phyloP scores from a whole-genome alignment of 2,888 invertebrate genomes.

The Synanthedon myopaeformis region DNA sequence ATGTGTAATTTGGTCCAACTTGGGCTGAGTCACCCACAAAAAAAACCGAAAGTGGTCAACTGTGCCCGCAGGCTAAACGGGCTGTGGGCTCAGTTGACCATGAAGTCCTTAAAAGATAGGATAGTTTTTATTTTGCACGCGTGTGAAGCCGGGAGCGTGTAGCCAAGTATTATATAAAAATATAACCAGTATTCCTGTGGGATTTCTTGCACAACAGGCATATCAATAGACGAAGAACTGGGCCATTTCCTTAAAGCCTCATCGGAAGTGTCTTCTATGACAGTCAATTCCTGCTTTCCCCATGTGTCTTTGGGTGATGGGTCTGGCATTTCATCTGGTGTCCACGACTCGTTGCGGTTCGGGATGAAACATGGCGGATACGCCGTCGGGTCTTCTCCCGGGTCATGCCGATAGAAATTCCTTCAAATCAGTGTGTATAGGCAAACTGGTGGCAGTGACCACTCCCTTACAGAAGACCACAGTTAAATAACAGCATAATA shows the following conservation, averaged over 20 bases:
- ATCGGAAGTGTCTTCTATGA: slow-evolving; percentile 29
- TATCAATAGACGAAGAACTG: slow-evolving; percentile 32
- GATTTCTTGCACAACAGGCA: slow-evolving; percentile 38
- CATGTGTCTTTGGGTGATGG: slow-evolving; percentile 52
- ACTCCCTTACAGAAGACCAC: too few species aligned
- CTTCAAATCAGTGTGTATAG: slow-evolving; percentile 17
- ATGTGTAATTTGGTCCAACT: too few species aligned
- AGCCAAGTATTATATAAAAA: too few species aligned
- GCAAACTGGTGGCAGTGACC: too few species aligned
- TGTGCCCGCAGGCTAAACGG: too few species aligned
- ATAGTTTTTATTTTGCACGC: too few species aligned
- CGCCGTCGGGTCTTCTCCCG: slow-evolving; percentile 52
- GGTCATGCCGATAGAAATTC: slow-evolving; percentile 59
- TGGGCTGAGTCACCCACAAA: too few species aligned
- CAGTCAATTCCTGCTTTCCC: slow-evolving; percentile 32
- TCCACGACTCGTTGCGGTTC: slow-evolving; percentile 48
- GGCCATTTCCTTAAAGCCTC: slow-evolving; percentile 22
- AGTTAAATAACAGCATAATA: too few species aligned
- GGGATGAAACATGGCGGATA: slow-evolving; percentile 50
- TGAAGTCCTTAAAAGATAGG: too few species aligned
- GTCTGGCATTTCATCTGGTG: slow-evolving; percentile 38
- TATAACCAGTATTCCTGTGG: slow-evolving; percentile 41
- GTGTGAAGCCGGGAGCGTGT: too few species aligned
- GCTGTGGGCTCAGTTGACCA: too few species aligned
- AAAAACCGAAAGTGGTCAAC: too few species aligned